Base-by-base conservation (phyloP, 2,797 vertebrate genomes). In the Xiphorhynchus erythropygius region DNA sequence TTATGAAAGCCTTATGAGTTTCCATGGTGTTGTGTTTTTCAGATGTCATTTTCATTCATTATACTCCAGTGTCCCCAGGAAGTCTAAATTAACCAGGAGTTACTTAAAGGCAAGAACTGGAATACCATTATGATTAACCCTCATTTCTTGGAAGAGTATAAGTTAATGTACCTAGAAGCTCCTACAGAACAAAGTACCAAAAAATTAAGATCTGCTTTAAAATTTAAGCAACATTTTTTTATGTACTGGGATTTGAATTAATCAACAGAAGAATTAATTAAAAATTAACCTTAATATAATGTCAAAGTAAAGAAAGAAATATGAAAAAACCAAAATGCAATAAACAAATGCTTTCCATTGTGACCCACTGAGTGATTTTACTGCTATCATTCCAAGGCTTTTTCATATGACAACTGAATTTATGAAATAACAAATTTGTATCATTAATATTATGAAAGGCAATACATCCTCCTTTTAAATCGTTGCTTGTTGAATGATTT, bases 1-100 rank as follows among this genome's bases (percentile, higher is more conserved):
- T 94, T 95, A 53, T 90, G 65, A 93, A 94, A 79, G 35, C 24
- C 19, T 37, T 91, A 74, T 35, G 50, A 86, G 42, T 10, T 89
- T 93, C 27, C 68, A n/a, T 2, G 6, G 17, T 30, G 11, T 7
- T 70, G 55, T 56, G 30, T 41, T 88, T 84, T 96, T 27, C 41
- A 41, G 7, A 89, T 86, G 56, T 52, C 2, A 77, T 82, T 95
- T 96, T 41, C 90, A 35, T 57, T 88, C 42, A 59, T 84, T 86
- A 85, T 71, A 69, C 1, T 3, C 7, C 33, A 57, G 41, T 47
- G 24, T 55, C 7, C 5, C 50, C 63, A n/a, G 44, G 5, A 52
- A 87, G 64, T 85, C 30, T 80, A 60, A 96, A 89, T 67, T 71
- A 94, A 47, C 9, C 10, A 28, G 49, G 28, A 86, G 23, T 18